phyloP scores from a whole-genome alignment of 2,797 vertebrate genomes.

The Cossypha heuglini region DNA sequence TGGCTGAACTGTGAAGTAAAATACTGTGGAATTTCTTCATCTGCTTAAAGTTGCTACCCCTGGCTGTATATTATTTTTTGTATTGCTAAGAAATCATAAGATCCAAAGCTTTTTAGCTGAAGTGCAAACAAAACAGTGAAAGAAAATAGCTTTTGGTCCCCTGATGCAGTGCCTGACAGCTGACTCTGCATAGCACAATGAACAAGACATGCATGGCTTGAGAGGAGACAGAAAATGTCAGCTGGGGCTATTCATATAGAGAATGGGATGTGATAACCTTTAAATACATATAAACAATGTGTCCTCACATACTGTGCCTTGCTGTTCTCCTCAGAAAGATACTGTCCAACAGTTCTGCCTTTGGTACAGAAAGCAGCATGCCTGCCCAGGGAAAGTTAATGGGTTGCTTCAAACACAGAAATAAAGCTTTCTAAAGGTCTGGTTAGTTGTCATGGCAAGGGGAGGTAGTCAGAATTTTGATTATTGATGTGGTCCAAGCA shows the following conservation, averaged over 20 bases:
- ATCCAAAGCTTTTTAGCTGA: constrained; percentile 58
- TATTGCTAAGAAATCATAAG: constrained; percentile 51
- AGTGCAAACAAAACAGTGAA: constrained; percentile 63
- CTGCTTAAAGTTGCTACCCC: constrained; percentile 12
- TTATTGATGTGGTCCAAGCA: neutral
- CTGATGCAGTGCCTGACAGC: constrained; percentile 57
- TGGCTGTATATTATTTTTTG: constrained; percentile 15
- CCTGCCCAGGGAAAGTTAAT: neutral
- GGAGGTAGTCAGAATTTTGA: neutral
- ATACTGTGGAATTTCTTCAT: neutral
- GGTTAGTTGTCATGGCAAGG: neutral
- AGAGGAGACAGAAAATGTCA: constrained; percentile 67
- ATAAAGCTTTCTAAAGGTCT: neutral
- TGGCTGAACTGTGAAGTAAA: neutral
- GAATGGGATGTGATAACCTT: constrained; percentile 71
- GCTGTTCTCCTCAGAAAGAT: constrained; percentile 44
- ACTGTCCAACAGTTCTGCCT: constrained; percentile 21
- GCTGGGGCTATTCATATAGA: constrained; percentile 56
- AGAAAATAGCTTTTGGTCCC: constrained; percentile 54
- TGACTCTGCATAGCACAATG: constrained; percentile 62
- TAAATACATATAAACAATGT: constrained; percentile 74
- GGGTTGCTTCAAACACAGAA: neutral
- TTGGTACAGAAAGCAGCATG: neutral
- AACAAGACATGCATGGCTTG: constrained; percentile 61
- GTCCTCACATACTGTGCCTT: constrained; percentile 58